Evolutionary conservation across 1,140 invertebrate species (phyloP).

Genomic region (Drosophila lini): DNA sequence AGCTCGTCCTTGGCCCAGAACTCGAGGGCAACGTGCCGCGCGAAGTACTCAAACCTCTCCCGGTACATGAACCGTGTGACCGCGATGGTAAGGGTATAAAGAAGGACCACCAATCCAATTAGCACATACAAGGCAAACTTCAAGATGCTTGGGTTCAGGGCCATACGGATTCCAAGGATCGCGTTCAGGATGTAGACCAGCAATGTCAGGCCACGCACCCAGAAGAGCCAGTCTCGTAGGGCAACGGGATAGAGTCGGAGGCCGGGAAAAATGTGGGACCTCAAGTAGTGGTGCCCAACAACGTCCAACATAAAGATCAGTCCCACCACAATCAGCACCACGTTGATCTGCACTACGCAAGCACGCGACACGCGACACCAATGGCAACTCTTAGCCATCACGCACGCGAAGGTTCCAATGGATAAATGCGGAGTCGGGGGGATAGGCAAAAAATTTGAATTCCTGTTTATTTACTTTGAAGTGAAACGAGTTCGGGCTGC

Average conservation of each 20-base stretch:
- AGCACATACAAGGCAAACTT: slow-evolving; percentile 43
- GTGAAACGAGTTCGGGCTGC: slow-evolving; percentile 22
- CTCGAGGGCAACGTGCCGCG: slow-evolving; percentile 20
- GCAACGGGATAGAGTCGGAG: slow-evolving; percentile 9
- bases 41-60: slow-evolving; percentile 5
- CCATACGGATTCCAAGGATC: slow-evolving; percentile 45
- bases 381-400: slow-evolving; percentile 14
- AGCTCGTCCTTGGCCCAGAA: slow-evolving; percentile 27
- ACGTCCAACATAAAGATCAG: slow-evolving; percentile 55
- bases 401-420: not conserved
- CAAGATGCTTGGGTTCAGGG: slow-evolving; percentile 1
- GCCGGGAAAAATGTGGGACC: not conserved
- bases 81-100: slow-evolving; percentile 31
- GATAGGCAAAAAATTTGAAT: slow-evolving; percentile 14
- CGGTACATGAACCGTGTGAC: slow-evolving; percentile 19
- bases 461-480: slow-evolving; percentile 64
- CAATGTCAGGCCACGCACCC: slow-evolving; percentile 16
- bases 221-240: slow-evolving; percentile 23
- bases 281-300: slow-evolving; percentile 30
- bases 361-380: slow-evolving; percentile 30
- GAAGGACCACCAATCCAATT: not conserved
- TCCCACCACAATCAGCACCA: slow-evolving; percentile 34
- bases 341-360: slow-evolving; percentile 48
- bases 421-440: not conserved
- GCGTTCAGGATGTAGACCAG: slow-evolving; percentile 11